Evolutionary conservation across 2,888 invertebrate genomes (phyloP).

Genomic region (Galerucella pusilla): DNA sequence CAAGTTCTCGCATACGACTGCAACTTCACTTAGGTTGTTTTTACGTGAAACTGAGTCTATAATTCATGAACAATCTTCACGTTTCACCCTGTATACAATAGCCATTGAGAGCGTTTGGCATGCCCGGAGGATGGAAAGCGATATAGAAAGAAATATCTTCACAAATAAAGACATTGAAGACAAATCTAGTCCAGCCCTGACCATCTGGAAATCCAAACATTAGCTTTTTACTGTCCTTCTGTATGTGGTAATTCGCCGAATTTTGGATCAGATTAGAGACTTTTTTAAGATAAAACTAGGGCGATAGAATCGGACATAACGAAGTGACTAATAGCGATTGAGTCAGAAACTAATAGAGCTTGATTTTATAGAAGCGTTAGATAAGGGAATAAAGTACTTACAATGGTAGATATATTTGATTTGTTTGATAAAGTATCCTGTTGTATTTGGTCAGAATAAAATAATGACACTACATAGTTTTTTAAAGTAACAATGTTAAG

Average conservation of each 20-base stretch:
- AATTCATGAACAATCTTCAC: too few species aligned
- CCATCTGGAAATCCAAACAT: conserved; percentile 41
- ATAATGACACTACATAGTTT: too few species aligned
- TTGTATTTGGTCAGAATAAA: too few species aligned
- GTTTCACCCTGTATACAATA: too few species aligned
- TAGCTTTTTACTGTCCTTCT: conserved; percentile 48
- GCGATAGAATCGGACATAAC: conserved; percentile 12
- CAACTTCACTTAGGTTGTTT: too few species aligned
- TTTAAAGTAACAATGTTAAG: too few species aligned
- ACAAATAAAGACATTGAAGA: background rate
- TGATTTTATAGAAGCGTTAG: background rate
- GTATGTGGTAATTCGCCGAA: conserved; percentile 55
- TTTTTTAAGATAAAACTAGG: conserved; percentile 26
- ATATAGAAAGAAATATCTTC: background rate
- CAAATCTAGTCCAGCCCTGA: background rate
- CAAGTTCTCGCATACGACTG: too few species aligned
- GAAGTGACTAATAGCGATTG: conserved; percentile 20
- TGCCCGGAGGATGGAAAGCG: too few species aligned
- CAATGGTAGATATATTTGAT: background rate
- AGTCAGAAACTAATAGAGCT: background rate
- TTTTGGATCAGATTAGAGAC: conserved; percentile 33
- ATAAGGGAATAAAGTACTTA: background rate
- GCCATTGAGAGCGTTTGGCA: too few species aligned
- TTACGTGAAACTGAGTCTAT: too few species aligned
- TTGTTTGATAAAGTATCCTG: background rate